phyloP scores from a whole-genome alignment of 1,140 invertebrate species.

The Arion vulgaris region DNA sequence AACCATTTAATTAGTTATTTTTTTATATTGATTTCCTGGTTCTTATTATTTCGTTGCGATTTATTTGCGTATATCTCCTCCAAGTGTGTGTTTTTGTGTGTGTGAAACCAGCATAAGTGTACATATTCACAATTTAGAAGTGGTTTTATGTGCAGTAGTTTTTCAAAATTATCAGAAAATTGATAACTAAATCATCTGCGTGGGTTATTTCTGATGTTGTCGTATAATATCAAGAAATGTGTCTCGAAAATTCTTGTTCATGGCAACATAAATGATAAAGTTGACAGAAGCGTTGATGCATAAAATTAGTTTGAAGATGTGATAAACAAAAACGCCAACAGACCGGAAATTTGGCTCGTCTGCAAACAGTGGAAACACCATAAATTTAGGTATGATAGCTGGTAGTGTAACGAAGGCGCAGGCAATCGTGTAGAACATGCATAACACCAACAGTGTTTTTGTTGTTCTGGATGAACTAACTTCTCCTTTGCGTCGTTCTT shows the following conservation, averaged over 20 bases:
- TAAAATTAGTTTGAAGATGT: not conserved
- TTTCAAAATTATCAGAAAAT: too few relatives aligned
- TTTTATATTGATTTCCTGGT: too few relatives aligned
- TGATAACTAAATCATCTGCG: too few relatives aligned
- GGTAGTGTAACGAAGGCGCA: slow-evolving; percentile 5
- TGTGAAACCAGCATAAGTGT: too few relatives aligned
- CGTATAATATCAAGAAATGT: not conserved
- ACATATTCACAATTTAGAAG: too few relatives aligned
- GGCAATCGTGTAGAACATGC: slow-evolving; percentile 9
- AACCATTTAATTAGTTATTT: too few relatives aligned
- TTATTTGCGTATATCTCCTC: too few relatives aligned
- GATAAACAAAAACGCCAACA: slow-evolving; percentile 8
- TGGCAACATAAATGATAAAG: slow-evolving; percentile 26
- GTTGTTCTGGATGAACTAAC: not conserved
- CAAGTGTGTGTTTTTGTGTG: too few relatives aligned
- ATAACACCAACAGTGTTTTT: slow-evolving; percentile 12
- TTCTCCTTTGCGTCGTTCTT: not conserved
- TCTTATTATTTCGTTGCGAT: too few relatives aligned
- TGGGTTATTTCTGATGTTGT: too few relatives aligned
- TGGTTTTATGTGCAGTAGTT: too few relatives aligned
- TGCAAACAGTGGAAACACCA: slow-evolving; percentile 5
- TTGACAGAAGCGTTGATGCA: slow-evolving; percentile 18
- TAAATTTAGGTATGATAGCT: not conserved
- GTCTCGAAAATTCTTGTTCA: slow-evolving; percentile 19
- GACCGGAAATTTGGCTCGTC: not conserved